Evolutionary conservation across 2,888 invertebrate genomes (phyloP), one percentile per base, ranked within the genome.

Genomic region (Sarcophaga variegata): DNA sequence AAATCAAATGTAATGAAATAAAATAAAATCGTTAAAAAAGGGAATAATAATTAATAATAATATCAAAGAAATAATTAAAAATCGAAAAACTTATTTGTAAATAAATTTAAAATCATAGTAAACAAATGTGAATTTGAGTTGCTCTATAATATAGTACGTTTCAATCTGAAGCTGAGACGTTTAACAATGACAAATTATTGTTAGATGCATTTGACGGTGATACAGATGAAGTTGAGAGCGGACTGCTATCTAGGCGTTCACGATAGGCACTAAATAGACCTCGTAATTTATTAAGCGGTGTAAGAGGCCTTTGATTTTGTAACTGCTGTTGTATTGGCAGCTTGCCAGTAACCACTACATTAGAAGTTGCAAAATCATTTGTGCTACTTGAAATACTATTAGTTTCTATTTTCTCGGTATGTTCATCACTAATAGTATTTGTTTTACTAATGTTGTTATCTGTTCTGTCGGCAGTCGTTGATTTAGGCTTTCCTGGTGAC

Each of bases 231-330:
- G 59, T 25, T 14, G 76, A 69, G 64, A 88, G 75, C 14, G 88
- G 87, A 76, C 85, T 87, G 67, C n/a, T 87, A 17, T 88, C 74
- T 3, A 81, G 25, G 5, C 67, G 6, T 71, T 91, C 90, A 45
- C 92, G 90, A 54, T 90, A 91, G 64, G 89, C 89, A 71, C 88
- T 89, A 49, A 92, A 91, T 3, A 90, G 81, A 6, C 91, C 91
- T 17, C 89, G 90, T 81, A 89, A 20, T 81, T 90, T 91, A 81
- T 90, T 89, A 4, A 89, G 64, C 10, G 92, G 91, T 47, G 91
- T 90, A 62, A 81, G 27, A n/a, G 83, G 85, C 64, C 47, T 74
- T 75, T 83, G 81, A 25, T 17, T 62, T 64, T 63, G 45, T 17
- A 75, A 17, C 59, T 83, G 60, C 54, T 81, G 69, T 0, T 80